These are phyloP conservation scores for Trissolcus brochymenae DNA, from an alignment of 2,888 invertebrate genomes.

Conservation along the genomic window DNA sequence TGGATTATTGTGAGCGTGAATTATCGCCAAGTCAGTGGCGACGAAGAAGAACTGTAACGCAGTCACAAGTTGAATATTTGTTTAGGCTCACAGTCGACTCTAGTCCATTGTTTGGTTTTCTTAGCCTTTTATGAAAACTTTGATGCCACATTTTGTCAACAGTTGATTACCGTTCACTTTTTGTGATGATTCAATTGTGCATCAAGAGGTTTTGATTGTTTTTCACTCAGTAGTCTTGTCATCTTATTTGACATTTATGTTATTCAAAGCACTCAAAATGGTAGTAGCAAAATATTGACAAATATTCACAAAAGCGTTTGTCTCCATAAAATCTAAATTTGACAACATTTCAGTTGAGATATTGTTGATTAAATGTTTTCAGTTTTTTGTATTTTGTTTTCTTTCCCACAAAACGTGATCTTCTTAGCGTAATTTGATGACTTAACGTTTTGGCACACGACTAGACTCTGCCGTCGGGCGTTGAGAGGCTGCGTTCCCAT, in stretches of 20 bases:
- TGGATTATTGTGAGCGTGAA: slow-evolving; percentile 62
- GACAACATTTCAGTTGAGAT: too few relatives aligned
- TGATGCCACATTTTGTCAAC: not conserved
- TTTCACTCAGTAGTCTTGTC: not conserved
- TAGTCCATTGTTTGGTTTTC: slow-evolving; percentile 45
- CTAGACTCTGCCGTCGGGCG: slow-evolving; percentile 40
- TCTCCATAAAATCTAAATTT: too few relatives aligned
- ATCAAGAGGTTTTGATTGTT: not conserved
- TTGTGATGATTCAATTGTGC: not conserved
- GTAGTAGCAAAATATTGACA: not conserved
- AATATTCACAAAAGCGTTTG: too few relatives aligned
- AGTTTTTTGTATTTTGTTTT: too few relatives aligned
- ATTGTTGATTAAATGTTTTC: too few relatives aligned
- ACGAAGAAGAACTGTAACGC: slow-evolving; percentile 62
- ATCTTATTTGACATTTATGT: not conserved
- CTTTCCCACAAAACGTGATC: slow-evolving; percentile 59
- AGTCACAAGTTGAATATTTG: slow-evolving; percentile 66
- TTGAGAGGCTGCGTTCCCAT: slow-evolving; percentile 70
- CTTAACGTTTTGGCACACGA: slow-evolving; percentile 61
- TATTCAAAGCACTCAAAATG: not conserved
- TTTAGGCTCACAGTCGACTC: slow-evolving; percentile 65
- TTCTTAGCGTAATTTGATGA: slow-evolving; percentile 64
- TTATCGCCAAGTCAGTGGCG: slow-evolving; percentile 69
- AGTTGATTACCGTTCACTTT: not conserved
- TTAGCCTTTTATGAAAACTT: slow-evolving; percentile 2